Base-by-base conservation (phyloP, 2,797 vertebrate genomes). In the Tokudaia muenninki region DNA sequence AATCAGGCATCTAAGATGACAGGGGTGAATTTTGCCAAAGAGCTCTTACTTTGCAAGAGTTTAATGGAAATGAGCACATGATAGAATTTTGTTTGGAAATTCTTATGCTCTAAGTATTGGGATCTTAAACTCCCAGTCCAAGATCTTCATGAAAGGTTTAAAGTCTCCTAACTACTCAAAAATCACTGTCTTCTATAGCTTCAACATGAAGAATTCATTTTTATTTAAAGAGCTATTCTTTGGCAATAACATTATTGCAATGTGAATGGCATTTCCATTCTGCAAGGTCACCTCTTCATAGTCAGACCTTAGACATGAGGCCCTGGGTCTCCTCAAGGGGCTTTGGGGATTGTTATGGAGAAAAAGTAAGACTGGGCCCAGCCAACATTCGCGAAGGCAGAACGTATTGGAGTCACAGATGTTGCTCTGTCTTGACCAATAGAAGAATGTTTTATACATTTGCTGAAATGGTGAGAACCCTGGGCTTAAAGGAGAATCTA, bases 191-290 rank as follows among this genome's bases (percentile, higher is more conserved):
- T 94, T 37, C 14, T 75, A 2, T 2, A 94, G 11, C 52, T 81
- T 57, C n/a, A 89, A 88, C 50, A n/a, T 92, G 83, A 93, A 96
- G 41, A 75, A 55, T 34, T 22, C 31, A 1, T 50, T 50, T 44
- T 29, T 63, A 22, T n/a, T 17, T 1, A 21, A 84, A 74, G 79
- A 50, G 70, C 50, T n/a, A 24, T 37, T 57, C 63, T 92, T 72
- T 70, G 41, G 10, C 50, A 67, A 19, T 86, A 24, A 92, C 29
- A 84, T 88, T 78, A 86, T 96, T 89, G 89, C 13, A 92, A 63
- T 93, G 83, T 55, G 94, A 95, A 89, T 95, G 67, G 50, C 34
- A 86, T 93, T 91, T 96, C 34, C 22, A 70, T 67, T 52, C 26
- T 61, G 0, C 13, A 89, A 0, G 29, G 37, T 89, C 19, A 86